phyloP scores from a whole-genome alignment of 2,888 invertebrate genomes.

The Rhodophaea formosa region DNA sequence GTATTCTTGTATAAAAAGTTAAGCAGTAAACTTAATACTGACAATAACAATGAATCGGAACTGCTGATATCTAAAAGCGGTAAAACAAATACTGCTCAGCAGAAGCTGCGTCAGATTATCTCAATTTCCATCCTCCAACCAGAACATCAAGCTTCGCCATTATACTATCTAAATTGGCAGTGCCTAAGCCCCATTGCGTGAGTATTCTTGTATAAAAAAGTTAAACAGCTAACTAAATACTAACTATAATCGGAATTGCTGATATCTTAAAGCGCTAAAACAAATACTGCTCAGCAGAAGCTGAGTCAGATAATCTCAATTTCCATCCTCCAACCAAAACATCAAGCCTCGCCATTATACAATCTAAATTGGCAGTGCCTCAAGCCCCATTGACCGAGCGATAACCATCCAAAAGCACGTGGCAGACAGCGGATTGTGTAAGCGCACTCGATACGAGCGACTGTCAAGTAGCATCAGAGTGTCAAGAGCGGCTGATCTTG shows the following conservation, averaged over 20 bases:
- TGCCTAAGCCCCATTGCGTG: slow-evolving; percentile 1
- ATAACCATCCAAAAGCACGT: slow-evolving; percentile 18
- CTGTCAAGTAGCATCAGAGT: slow-evolving; percentile 65
- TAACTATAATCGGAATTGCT: no score
- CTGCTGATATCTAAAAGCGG: no score
- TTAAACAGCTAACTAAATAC: no score
- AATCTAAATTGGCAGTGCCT: slow-evolving; percentile 9
- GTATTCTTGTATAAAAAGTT: no score
- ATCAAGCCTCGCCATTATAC: background rate
- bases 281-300: no score
- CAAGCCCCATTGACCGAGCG: slow-evolving; percentile 13
- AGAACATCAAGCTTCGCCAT: background rate
- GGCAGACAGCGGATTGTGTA: slow-evolving; percentile 18
- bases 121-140: background rate
- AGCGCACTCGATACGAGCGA: slow-evolving; percentile 30
- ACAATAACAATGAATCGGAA: no score
- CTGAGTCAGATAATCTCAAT: no score
- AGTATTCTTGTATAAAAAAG: no score
- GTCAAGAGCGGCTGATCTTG: slow-evolving; percentile 67
- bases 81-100: no score
- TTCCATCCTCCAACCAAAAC: background rate
- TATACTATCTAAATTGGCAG: slow-evolving; percentile 13
- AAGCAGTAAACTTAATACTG: no score
- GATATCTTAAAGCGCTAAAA: no score
- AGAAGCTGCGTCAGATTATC: no score